A percentile compares a stretch with the other conserved stretches of the same genome.
phyloP scores from a whole-genome alignment of 2,113 vertebrate genomes.

The Grus americana region DNA sequence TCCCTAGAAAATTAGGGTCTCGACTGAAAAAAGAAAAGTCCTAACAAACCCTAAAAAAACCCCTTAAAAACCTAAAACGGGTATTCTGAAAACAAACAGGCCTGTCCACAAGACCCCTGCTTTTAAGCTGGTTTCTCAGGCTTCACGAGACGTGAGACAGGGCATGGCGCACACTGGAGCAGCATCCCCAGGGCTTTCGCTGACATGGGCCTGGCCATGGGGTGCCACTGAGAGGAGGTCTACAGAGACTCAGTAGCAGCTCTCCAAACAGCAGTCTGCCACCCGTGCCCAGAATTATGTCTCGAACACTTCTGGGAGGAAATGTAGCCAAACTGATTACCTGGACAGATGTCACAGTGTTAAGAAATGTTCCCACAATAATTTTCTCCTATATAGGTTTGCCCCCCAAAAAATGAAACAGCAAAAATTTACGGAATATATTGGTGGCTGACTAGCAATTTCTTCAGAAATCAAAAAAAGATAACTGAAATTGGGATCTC shows the following conservation, averaged over 20 bases:
- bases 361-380: not conserved
- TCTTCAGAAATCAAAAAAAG: not conserved
- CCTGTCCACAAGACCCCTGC: not conserved
- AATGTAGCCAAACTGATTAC: not conserved
- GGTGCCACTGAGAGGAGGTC: not conserved
- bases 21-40: not conserved
- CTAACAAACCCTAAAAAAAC: not conserved
- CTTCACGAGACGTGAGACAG: not conserved
- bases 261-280: not conserved
- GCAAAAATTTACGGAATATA: not conserved
- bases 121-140: not conserved
- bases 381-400: not conserved
- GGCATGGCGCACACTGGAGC: accelerated
- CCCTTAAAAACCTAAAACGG: not conserved
- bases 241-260: not conserved
- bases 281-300: not conserved
- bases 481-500: not conserved
- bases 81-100: not conserved
- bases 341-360: not conserved
- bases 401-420: not conserved
- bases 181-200: not conserved
- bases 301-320: not conserved
- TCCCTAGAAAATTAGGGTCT: not conserved
- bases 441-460: not conserved
- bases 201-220: not conserved